These are phyloP conservation scores for Plotosus lineatus DNA, from an alignment of 2,113 vertebrate species.

Conservation along the genomic window DNA sequence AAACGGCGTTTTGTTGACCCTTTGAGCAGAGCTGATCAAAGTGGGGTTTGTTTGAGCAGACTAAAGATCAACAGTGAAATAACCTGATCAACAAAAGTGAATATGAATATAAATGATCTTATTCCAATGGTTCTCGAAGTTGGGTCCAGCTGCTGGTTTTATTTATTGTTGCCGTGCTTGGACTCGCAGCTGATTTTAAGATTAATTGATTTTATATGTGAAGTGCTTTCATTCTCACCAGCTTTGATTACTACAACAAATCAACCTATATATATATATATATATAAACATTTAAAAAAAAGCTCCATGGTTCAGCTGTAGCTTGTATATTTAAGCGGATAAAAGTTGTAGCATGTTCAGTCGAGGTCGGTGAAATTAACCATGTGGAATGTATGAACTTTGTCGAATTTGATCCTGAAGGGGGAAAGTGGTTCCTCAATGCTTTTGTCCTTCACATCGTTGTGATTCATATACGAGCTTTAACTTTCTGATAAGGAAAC, in stretches of 20 bases:
- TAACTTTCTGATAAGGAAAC: no score
- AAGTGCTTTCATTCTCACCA: no score
- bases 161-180: neutral
- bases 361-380: neutral
- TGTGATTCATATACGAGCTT: no score
- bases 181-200: no score
- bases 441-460: no score
- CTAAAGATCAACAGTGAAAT: neutral
- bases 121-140: neutral
- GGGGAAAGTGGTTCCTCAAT: no score
- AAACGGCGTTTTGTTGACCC: slow-evolving; percentile 25
- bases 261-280: neutral
- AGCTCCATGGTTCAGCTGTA: neutral
- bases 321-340: neutral
- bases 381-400: no score
- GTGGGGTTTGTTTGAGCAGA: neutral
- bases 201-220: no score
- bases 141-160: neutral
- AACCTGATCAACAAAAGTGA: neutral
- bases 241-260: neutral
- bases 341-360: neutral
- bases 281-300: neutral
- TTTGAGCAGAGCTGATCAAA: slow-evolving; percentile 48
- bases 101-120: neutral
- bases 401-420: no score